A percentile compares a stretch with the other conserved stretches of the same genome.
Conservation (phyloP, 1,140 invertebrate species). For the Capitella teleta region DNA sequence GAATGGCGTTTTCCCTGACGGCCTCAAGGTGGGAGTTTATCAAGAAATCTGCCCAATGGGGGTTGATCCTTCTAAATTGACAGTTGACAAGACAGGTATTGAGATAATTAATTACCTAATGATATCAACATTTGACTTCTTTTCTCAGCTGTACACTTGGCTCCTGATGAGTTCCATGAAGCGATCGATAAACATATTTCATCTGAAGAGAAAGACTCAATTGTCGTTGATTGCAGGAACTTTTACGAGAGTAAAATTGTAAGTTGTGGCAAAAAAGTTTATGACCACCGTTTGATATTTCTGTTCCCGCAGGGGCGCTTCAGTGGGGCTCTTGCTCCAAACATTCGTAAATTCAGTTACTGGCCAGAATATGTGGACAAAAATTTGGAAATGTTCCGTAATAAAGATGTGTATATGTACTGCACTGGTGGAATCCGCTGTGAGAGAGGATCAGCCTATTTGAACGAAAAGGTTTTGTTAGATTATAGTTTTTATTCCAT, state of each 20-base stretch:
- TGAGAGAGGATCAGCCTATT: background rate
- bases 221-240: background rate
- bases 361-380: constrained; percentile 3
- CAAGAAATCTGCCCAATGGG: too few species aligned
- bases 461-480: background rate
- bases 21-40: too few species aligned
- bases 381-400: background rate
- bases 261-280: background rate
- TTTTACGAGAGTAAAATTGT: constrained; percentile 4
- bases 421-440: background rate
- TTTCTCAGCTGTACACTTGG: too few species aligned
- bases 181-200: background rate
- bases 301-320: background rate
- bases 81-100: too few species aligned
- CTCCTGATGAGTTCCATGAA: background rate
- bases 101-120: too few species aligned
- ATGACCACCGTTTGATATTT: background rate
- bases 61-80: too few species aligned
- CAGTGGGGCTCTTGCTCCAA: background rate
- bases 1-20: too few species aligned
- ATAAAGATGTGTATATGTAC: background rate
- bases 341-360: constrained; percentile 2
- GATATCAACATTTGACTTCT: too few species aligned
- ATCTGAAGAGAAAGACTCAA: background rate
- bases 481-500: background rate